Base-by-base conservation (phyloP, 2,888 invertebrate genomes). In the Clivina fossor region DNA sequence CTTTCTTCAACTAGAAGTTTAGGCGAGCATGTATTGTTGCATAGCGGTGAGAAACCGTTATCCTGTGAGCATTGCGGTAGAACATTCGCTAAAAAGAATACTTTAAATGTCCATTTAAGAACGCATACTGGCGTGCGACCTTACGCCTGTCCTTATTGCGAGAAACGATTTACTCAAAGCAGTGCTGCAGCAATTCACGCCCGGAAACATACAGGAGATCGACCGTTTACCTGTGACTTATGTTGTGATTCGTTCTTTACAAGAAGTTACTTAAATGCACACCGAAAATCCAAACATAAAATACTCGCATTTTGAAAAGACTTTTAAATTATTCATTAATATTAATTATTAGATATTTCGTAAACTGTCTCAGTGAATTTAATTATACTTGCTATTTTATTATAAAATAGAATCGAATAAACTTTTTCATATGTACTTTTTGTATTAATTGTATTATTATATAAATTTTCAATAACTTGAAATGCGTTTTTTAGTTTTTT, bases 101-200 rank as follows among this genome's bases (percentile, higher is more conserved):
- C 71, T 13, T 60, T 75, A 15, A 71, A 68, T 41, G 63, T 71
- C 30, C 76, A 76, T 57, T 62, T 70, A 48, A 64, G 71, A 9
- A 70, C 70, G 0, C 74, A 74, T 55, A 73, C 73, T 0, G 72
- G 74, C 11, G 72, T 73, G 16, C 62, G 66, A 46, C 72, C 71
- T 1, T 71, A 69, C 54, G 60, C 62, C 30, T 73, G 72, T 55
- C 53, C 55, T 2, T 46, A 65, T 15, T 73, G 73, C 56, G 64
- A 62, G 1, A 69, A 68, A 58, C 56, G 63, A 7, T 73, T 71
- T 49, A 68, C 70, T 4, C 69, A 69, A 55, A 65, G 65, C 35
- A 65, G 65, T n/a, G 64, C 67, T 0, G 57, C 68, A 26, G 68
- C 63, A 1, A 62, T 65, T 3, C 69, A 70, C 53, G 60, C 67